These are phyloP conservation scores for Chymomyza caudatula DNA, from an alignment of 2,888 invertebrate genomes.

Conservation along the genomic window DNA sequence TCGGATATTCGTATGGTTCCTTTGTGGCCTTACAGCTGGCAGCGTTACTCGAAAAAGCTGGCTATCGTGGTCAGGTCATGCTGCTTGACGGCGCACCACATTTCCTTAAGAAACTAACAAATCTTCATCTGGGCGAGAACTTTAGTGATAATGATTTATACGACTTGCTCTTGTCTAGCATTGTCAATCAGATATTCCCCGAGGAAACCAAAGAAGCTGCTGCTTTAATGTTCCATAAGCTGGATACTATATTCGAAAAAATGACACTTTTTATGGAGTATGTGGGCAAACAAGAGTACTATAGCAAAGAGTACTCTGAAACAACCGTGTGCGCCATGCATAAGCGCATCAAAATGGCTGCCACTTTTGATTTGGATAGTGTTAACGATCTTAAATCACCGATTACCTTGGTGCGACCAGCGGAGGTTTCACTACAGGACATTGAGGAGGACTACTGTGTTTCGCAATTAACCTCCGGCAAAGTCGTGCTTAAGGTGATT, in stretches of 20 bases:
- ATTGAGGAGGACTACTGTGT: slow-evolving; percentile 84
- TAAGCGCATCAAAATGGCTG: slow-evolving; percentile 80
- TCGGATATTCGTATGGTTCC: slow-evolving; percentile 94
- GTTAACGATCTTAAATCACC: slow-evolving; percentile 79
- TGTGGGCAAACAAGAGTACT: slow-evolving; percentile 75
- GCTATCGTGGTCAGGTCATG: slow-evolving; percentile 82
- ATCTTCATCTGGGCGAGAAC: slow-evolving; percentile 64
- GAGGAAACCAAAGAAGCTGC: slow-evolving; percentile 70
- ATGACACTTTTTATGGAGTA: slow-evolving; percentile 79
- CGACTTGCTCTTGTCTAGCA: slow-evolving; percentile 65
- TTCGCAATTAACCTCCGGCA: slow-evolving; percentile 80
- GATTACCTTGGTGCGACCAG: slow-evolving; percentile 83
- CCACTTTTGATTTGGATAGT: slow-evolving; percentile 78
- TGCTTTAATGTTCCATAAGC: slow-evolving; percentile 78
- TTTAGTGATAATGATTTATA: slow-evolving; percentile 72
- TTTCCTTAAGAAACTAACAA: slow-evolving; percentile 80
- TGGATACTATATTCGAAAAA: slow-evolving; percentile 81
- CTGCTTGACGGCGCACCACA: slow-evolving; percentile 91
- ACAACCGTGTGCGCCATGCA: slow-evolving; percentile 78
- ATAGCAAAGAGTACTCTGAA: slow-evolving; percentile 78
- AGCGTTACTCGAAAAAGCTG: slow-evolving; percentile 83
- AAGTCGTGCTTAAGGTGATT: slow-evolving; percentile 82
- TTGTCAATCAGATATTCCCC: slow-evolving; percentile 73
- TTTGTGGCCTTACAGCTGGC: slow-evolving; percentile 88
- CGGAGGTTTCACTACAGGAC: slow-evolving; percentile 80